Evolutionary conservation across 2,888 invertebrate species (phyloP).

Genomic region (Tethea ocularis): DNA sequence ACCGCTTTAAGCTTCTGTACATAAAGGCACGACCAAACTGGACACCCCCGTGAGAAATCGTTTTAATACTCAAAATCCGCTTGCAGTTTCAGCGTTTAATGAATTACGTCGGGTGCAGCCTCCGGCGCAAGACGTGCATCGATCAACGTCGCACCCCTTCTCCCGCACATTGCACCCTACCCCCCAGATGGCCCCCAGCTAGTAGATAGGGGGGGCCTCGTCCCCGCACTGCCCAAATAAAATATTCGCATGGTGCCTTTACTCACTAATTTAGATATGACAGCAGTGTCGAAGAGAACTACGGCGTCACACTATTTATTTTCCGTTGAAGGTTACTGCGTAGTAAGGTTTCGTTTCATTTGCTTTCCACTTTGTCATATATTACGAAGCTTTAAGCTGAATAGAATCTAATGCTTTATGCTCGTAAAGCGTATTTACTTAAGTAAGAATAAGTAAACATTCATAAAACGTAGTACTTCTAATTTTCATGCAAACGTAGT

Average conservation of each 20-base stretch:
- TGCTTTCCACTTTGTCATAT: background rate
- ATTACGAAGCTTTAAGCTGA: background rate
- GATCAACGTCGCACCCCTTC: conserved; percentile 83
- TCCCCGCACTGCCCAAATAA: conserved; percentile 80
- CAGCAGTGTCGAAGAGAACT: conserved; percentile 34
- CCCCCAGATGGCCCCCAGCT: conserved; percentile 29
- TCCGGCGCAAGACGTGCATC: conserved; percentile 86
- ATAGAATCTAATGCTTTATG: background rate
- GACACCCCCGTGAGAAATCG: conserved; percentile 81
- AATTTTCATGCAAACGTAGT: background rate
- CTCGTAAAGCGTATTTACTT: too few relatives aligned
- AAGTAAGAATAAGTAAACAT: too few relatives aligned
- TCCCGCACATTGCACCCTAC: conserved; percentile 36
- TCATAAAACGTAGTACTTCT: background rate
- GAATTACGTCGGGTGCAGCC: conserved; percentile 84
- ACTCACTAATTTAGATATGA: conserved; percentile 68
- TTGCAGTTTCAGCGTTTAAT: conserved; percentile 83
- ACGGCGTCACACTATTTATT: conserved; percentile 52
- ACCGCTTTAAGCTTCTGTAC: conserved; percentile 57
- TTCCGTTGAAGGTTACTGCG: background rate
- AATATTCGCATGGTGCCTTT: conserved; percentile 70
- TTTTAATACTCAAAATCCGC: conserved; percentile 83
- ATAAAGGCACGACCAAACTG: conserved; percentile 68
- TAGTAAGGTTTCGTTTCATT: background rate
- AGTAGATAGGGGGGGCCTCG: conserved; percentile 57